Conservation (phyloP, 2,797 vertebrate genomes). For the Sebastes itinus region DNA sequence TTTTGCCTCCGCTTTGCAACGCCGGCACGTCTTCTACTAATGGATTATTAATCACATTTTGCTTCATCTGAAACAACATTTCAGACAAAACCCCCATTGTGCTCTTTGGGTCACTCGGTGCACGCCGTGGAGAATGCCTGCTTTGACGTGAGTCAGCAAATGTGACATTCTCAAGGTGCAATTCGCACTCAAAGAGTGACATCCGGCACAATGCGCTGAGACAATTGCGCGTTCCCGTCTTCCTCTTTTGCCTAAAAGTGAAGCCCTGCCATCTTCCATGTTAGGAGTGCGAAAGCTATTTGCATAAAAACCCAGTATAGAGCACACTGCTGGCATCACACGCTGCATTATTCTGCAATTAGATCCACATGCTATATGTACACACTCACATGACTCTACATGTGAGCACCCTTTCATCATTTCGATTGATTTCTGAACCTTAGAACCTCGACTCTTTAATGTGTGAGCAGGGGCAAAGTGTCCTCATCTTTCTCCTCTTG, state of each 20-base stretch:
- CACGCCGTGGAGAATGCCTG: not conserved
- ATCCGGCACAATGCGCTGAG: not conserved
- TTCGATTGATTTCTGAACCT: conserved; percentile 1
- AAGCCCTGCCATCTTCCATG: not conserved
- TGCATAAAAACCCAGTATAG: conserved; percentile 13
- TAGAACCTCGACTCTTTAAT: not conserved
- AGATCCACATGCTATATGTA: conserved; percentile 1
- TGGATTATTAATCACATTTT: conserved; percentile 70
- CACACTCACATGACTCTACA: not conserved
- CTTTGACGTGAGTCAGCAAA: conserved; percentile 16
- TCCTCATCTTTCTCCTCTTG: not conserved
- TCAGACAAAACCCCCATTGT: conserved; percentile 55
- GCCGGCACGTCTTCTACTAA: conserved; percentile 40
- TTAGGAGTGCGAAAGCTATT: conserved; percentile 16
- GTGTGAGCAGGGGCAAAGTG: not conserved
- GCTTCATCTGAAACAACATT: conserved; percentile 49
- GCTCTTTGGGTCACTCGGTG: conserved; percentile 26
- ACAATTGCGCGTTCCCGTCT: not conserved
- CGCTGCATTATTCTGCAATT: conserved; percentile 15
- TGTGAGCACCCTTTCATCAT: conserved; percentile 10
- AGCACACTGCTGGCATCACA: not conserved
- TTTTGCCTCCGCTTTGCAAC: conserved; percentile 31
- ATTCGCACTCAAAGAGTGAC: not conserved
- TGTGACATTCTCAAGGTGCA: conserved; percentile 10
- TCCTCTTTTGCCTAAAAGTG: not conserved